Percentiles rank a stretch among this genome's conserved stretches.
Evolutionary conservation across 2,888 invertebrate genomes (phyloP).

Genomic region (Parelbella ahira): DNA sequence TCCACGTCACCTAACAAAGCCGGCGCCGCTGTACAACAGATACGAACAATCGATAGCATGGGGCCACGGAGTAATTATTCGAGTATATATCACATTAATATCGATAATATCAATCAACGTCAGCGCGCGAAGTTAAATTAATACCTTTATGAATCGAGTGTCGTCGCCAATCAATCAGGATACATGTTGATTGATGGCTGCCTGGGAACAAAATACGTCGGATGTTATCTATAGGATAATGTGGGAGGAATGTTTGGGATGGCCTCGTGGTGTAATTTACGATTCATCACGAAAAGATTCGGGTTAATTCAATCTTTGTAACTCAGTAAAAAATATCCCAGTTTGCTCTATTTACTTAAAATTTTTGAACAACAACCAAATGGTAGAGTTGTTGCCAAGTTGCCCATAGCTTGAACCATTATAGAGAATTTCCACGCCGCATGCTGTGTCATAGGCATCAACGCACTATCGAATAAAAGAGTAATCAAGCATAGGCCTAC

Average conservation of each 20-base stretch:
- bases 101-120: slow-evolving; percentile 44
- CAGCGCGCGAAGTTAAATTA: slow-evolving; percentile 40
- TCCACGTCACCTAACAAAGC: slow-evolving; percentile 1
- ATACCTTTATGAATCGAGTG: slow-evolving; percentile 43
- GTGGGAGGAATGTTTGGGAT: not conserved
- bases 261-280: too few species aligned
- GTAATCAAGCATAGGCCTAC: too few species aligned
- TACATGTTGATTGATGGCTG: slow-evolving; percentile 60
- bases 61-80: slow-evolving; percentile 36
- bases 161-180: slow-evolving; percentile 63
- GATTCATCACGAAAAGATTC: not conserved
- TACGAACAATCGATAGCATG: slow-evolving; percentile 33
- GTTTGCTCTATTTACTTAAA: too few species aligned
- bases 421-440: too few species aligned
- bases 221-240: slow-evolving; percentile 3
- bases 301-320: too few species aligned
- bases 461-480: too few species aligned
- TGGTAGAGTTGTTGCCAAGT: too few species aligned
- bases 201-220: slow-evolving; percentile 14
- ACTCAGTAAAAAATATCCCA: too few species aligned
- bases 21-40: slow-evolving; percentile 2
- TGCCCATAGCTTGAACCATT: too few species aligned
- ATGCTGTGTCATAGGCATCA: too few species aligned
- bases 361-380: too few species aligned
- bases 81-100: slow-evolving; percentile 38